Evolutionary conservation across 2,113 vertebrate genomes (phyloP).

Genomic region (Colius striatus): DNA sequence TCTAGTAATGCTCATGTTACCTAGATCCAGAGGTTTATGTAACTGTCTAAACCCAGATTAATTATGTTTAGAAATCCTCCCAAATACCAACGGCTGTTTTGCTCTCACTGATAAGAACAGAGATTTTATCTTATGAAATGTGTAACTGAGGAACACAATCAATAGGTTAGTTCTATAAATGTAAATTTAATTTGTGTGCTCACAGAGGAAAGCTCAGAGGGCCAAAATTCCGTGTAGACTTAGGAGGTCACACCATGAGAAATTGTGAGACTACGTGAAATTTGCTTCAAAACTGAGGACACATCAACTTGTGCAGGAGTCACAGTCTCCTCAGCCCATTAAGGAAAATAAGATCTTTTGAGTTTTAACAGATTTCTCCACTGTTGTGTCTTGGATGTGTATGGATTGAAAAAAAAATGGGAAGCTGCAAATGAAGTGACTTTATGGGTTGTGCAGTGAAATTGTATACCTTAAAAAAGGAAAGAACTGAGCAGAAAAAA

Average conservation of each 20-base stretch:
- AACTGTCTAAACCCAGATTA: slow-evolving; percentile 47
- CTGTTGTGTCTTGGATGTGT: background rate
- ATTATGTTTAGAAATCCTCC: slow-evolving; percentile 21
- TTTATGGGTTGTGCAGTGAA: background rate
- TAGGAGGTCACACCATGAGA: background rate
- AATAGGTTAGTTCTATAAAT: background rate
- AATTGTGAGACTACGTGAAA: background rate
- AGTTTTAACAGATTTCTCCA: background rate
- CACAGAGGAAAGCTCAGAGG: background rate
- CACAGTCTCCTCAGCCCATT: background rate
- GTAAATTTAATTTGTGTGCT: background rate
- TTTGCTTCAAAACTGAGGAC: background rate
- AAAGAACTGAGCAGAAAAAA: background rate
- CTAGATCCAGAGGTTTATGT: slow-evolving; percentile 34
- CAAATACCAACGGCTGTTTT: background rate
- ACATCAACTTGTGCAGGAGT: background rate
- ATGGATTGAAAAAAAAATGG: background rate
- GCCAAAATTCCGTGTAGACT: background rate
- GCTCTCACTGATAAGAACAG: background rate
- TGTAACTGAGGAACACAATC: background rate
- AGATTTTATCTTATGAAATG: background rate
- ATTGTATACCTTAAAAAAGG: background rate
- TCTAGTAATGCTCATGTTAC: background rate
- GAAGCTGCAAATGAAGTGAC: background rate
- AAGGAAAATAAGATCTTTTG: background rate